Base-by-base conservation (phyloP, 2,113 vertebrate genomes). In the Electrona antarctica region DNA sequence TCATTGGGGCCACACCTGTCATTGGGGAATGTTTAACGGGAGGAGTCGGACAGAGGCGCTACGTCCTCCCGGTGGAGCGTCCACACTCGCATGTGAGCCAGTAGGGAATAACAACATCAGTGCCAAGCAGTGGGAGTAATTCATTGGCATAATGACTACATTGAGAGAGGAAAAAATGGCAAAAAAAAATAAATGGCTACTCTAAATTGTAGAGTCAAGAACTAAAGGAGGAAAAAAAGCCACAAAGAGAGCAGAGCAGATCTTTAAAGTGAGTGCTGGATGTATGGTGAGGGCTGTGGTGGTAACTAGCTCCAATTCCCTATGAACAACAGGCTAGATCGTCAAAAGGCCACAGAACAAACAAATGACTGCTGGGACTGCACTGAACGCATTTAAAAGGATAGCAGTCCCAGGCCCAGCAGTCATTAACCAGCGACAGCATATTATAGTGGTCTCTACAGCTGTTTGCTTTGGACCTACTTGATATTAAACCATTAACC, bases 271-370 rank as follows among this genome's bases (percentile, higher is more conserved):
- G 49, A 81, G 63, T 75, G 69, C 33, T 82, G 79, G 64, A 81
- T 81, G 21, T 21, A 67, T 84, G 76, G 69, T 41, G 45, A 14
- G 57, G 52, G 76, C 77, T 71, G 21, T 67, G 68, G 21, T 67
- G 68, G 67, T 68, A 67, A 73, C 60, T 74, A 71, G 80, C 76
- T 64, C 72, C 60, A 28, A 77, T 85, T 86, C 74, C 77, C 8
- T 84, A 71, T 89, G 85, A 85, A 85, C 81, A 82, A 84, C 78
- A 76, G 74, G 63, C 74, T 71, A 67, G 71, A 79, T 77, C 79
- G 77, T 88, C 71, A 76, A 71, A 84, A 79, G 75, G 65, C 64
- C 41, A 61, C 52, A 60, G 62, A 87, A 81, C 79, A 75, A 67
- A 41, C n/a, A n/a, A n/a, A n/a, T n/a, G n/a, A n/a, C n/a, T n/a